These are phyloP conservation scores for Epinephelus malabaricus DNA, from an alignment of 2,797 vertebrate genomes.

Conservation along the genomic window DNA sequence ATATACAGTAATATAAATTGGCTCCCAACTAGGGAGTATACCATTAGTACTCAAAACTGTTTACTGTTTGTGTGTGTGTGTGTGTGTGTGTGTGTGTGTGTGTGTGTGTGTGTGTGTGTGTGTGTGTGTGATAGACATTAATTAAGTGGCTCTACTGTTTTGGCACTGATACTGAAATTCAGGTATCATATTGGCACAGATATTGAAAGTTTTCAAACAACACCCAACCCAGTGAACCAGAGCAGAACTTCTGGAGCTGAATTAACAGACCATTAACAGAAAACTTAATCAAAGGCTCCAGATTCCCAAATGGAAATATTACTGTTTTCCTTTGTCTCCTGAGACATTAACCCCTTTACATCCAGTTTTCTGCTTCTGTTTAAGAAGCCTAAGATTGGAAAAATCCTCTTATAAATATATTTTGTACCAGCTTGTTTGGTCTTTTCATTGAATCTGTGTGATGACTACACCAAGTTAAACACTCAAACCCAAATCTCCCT, in stretches of 20 bases:
- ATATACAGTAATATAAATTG: too few species aligned
- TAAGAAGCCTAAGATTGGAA: not conserved
- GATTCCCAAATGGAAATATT: not conserved
- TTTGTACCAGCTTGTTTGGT: not conserved
- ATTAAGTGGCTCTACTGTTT: not conserved
- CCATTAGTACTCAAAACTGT: not conserved
- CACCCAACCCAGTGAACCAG: not conserved
- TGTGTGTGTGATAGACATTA: not conserved
- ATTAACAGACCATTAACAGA: not conserved
- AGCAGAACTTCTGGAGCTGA: not conserved
- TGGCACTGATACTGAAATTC: not conserved
- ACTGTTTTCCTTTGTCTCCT: not conserved
- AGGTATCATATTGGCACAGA: not conserved
- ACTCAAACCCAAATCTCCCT: not conserved
- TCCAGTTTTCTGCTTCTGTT: not conserved
- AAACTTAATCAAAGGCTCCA: not conserved
- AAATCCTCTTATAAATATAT: not conserved
- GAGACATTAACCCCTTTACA: not conserved
- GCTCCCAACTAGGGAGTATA: not conserved
- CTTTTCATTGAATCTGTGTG: constrained; percentile 12
- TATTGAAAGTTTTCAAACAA: not conserved
- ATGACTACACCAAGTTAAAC: not conserved
- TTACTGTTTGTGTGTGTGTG: not conserved
- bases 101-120: not conserved
- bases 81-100: not conserved